Conservation (phyloP, 2,888 invertebrate genomes). For the Lampropteryx suffumata region DNA sequence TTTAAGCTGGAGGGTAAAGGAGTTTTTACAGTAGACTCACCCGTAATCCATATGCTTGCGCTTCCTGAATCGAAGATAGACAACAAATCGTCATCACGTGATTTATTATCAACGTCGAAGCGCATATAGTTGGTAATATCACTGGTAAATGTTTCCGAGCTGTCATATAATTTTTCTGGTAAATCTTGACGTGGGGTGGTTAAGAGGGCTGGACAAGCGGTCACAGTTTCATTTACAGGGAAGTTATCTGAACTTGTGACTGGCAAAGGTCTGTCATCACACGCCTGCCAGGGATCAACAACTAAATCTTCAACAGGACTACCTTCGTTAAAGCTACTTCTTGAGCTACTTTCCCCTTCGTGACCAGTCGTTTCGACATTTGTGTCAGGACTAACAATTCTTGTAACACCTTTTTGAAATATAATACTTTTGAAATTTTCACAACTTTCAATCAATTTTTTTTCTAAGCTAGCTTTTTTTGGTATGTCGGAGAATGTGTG, state of each 20-base stretch:
- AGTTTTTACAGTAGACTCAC: no score
- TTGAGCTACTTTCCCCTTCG: no score
- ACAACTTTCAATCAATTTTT: no score
- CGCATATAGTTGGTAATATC: slow-evolving; percentile 22
- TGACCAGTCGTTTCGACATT: no score
- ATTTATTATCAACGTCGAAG: slow-evolving; percentile 34
- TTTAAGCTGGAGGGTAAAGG: neutral
- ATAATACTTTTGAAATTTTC: no score
- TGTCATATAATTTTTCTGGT: neutral
- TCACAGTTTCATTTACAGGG: neutral
- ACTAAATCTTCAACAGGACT: no score
- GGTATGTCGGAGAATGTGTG: no score
- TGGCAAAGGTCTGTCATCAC: neutral
- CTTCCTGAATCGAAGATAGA: slow-evolving; percentile 68
- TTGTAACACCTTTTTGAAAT: no score
- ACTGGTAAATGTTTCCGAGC: slow-evolving; percentile 1
- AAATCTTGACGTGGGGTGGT: neutral
- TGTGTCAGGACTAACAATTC: no score
- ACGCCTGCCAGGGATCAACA: neutral
- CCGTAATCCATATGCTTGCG: no score
- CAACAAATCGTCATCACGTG: slow-evolving; percentile 64
- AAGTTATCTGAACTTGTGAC: neutral
- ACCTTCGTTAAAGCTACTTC: no score
- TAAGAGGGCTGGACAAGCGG: neutral
- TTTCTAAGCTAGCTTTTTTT: no score